These are phyloP conservation scores for Emberiza fucata DNA, from an alignment of 2,113 vertebrate genomes.

Conservation along the genomic window DNA sequence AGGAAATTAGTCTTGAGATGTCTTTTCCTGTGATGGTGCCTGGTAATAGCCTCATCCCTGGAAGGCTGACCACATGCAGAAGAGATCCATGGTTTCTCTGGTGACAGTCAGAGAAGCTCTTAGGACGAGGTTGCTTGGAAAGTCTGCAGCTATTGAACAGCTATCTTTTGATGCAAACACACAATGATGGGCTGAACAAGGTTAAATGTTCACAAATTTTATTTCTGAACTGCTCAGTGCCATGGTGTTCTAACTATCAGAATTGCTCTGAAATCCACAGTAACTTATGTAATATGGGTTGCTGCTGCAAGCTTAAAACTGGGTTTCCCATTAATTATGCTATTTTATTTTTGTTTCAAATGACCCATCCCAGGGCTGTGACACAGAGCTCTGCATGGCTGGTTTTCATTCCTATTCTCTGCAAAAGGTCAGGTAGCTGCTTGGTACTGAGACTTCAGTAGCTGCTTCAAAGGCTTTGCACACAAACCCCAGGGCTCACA, in stretches of 20 bases:
- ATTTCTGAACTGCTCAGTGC: background rate
- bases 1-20: background rate
- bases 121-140: slow-evolving; percentile 15
- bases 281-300: background rate
- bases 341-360: background rate
- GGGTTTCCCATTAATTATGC: background rate
- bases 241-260: background rate
- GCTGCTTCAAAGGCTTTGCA: background rate
- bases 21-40: slow-evolving; percentile 29
- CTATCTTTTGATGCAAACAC: slow-evolving; percentile 26
- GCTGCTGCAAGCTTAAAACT: background rate
- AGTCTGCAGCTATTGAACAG: slow-evolving; percentile 23
- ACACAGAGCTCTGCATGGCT: background rate
- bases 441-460: background rate
- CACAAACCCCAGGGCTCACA: background rate
- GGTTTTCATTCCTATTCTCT: background rate
- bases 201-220: background rate
- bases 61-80: slow-evolving; percentile 20
- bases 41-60: background rate
- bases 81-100: slow-evolving; percentile 9
- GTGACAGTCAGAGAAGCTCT: slow-evolving; percentile 29
- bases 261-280: background rate
- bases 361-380: background rate
- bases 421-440: background rate
- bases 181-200: background rate